Evolutionary conservation across 2,888 invertebrate genomes (phyloP), one percentile per base, ranked within the genome.

Genomic region (Heliconius aoede): DNA sequence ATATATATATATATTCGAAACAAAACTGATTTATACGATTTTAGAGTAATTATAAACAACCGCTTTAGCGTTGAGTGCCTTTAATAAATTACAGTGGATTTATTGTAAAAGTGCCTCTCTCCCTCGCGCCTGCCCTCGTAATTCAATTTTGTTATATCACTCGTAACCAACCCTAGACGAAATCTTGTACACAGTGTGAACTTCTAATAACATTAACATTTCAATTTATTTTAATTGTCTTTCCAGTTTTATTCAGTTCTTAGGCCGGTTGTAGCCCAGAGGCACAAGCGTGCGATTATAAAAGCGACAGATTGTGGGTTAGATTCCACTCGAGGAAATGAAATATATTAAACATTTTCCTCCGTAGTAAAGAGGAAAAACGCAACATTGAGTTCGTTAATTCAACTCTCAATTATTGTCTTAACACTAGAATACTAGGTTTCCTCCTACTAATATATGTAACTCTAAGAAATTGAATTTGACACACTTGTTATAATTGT

Each of bases 21-120:
- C 13, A 65, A 30, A 36, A 24, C 30, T n/a, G 13, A 30, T 0
- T 28, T 15, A 30, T 69, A 69, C 15, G 30, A 0, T 15, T 30
- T n/a, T 30, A 55, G 8, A 13, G 55, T 69, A 69, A 55, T 55
- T 32, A 55, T n/a, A 51, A 51, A 55, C 51, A 30, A 55, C 40
- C 69, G 69, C 11, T 32, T 67, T 30, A n/a, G 13, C 7, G 21
- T 30, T 69, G 30, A 15, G 18, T 5, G 30, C 30, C 30, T 30
- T 30, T 32, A 30, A 55, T 55, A 69, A 69, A 55, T 55, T 69
- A 30, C 15, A 24, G 69, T n/a, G 55, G 30, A 69, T 69, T 69
- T 55, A 69, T 30, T 55, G 69, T 30, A 69, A 55, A 32, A 69
- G 69, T 69, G n/a, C 69, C 69, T 30, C 69, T 55, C 69, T 30